Evolutionary conservation across 2,797 vertebrate genomes (phyloP).

Genomic region (Centroberyx gerrardi): DNA sequence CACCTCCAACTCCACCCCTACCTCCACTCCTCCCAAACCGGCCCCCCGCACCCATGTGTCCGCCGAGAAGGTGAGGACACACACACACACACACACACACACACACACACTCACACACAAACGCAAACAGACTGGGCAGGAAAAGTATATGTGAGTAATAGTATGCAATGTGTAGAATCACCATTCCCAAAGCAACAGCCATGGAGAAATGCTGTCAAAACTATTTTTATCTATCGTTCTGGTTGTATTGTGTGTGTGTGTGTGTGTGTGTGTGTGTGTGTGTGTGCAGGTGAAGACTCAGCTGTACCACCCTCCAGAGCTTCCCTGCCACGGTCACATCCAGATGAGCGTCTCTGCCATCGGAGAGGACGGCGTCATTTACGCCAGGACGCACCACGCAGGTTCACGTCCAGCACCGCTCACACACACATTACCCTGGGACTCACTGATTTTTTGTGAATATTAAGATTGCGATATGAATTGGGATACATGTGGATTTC

Average conservation of each 20-base stretch:
- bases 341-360: conserved; percentile 86
- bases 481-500: too few relatives aligned
- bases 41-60: conserved; percentile 44
- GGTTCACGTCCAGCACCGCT: conserved; percentile 76
- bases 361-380: conserved; percentile 90
- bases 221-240: too few relatives aligned
- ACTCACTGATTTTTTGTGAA: too few relatives aligned
- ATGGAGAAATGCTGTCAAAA: too few relatives aligned
- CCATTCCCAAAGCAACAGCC: too few relatives aligned
- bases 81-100: not conserved
- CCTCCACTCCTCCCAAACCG: conserved; percentile 40
- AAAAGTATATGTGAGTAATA: not conserved
- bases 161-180: too few relatives aligned
- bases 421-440: too few relatives aligned
- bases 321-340: conserved; percentile 83
- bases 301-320: conserved; percentile 85
- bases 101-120: not conserved
- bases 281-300: conserved; percentile 66
- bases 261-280: conserved; percentile 5
- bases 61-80: conserved; percentile 69
- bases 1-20: not conserved
- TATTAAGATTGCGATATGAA: too few relatives aligned
- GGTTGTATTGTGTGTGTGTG: not conserved
- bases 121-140: not conserved
- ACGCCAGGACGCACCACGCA: conserved; percentile 84